These are phyloP conservation scores for Sitophilus oryzae DNA, from an alignment of 1,140 invertebrate species.

Conservation along the genomic window DNA sequence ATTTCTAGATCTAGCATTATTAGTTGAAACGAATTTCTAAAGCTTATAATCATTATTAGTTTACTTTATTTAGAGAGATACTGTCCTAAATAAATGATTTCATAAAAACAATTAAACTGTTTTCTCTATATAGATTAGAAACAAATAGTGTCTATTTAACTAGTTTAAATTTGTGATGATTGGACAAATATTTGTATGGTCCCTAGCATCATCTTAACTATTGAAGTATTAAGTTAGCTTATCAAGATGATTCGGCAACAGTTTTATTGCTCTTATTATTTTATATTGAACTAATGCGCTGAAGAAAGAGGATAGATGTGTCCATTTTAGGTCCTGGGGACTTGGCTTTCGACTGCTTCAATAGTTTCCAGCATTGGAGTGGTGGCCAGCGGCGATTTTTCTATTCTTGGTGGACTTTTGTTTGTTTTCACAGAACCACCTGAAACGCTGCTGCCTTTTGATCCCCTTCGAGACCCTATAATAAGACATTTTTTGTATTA, in stretches of 20 bases:
- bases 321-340: conserved; percentile 26
- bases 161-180: conserved; percentile 32
- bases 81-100: too few relatives aligned
- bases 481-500: too few relatives aligned
- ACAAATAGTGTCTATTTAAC: not conserved
- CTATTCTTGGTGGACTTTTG: conserved; percentile 46
- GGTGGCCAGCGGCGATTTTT: conserved; percentile 36
- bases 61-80: too few relatives aligned
- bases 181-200: conserved; percentile 40
- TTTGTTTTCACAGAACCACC: conserved; percentile 52
- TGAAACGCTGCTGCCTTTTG: conserved; percentile 60
- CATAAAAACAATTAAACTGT: conserved; percentile 6
- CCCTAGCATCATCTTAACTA: conserved; percentile 41
- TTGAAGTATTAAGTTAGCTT: conserved; percentile 31
- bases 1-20: too few relatives aligned
- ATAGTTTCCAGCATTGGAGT: conserved; percentile 52
- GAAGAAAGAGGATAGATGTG: conserved; percentile 13
- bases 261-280: conserved; percentile 18
- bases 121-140: not conserved
- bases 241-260: conserved; percentile 12
- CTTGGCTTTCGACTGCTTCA: conserved; percentile 51
- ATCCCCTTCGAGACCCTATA: conserved; percentile 60
- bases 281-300: not conserved
- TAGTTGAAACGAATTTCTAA: too few relatives aligned
- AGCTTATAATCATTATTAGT: too few relatives aligned